These are phyloP conservation scores for Pogonocichla stellata DNA, from an alignment of 2,113 vertebrate genomes.

Conservation along the genomic window DNA sequence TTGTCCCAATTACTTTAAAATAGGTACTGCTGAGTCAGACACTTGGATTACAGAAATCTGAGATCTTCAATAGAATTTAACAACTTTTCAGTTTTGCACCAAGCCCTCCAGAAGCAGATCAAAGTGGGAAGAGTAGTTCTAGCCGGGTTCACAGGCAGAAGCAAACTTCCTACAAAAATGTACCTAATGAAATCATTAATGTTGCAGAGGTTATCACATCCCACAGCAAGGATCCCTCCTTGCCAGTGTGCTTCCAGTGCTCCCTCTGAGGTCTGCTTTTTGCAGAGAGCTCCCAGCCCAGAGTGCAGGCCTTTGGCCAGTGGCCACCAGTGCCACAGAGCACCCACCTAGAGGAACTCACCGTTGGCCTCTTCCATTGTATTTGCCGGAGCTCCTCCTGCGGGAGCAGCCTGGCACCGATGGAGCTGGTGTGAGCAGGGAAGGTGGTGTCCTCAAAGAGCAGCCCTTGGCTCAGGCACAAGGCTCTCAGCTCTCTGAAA, in stretches of 20 bases:
- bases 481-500: slow-evolving; percentile 46
- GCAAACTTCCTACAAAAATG: not conserved
- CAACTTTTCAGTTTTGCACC: not conserved
- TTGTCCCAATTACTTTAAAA: slow-evolving; percentile 37
- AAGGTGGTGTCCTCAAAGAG: slow-evolving; percentile 75
- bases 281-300: not conserved
- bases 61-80: not conserved
- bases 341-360: slow-evolving; percentile 10
- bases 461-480: slow-evolving; percentile 46
- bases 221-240: not conserved
- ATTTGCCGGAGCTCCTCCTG: not conserved
- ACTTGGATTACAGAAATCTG: not conserved
- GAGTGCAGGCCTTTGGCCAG: not conserved
- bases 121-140: not conserved
- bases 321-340: not conserved
- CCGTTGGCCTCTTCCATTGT: slow-evolving; percentile 71
- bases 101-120: not conserved
- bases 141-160: not conserved
- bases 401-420: slow-evolving; percentile 52
- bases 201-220: not conserved
- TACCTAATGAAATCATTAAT: not conserved
- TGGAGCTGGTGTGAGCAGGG: slow-evolving; percentile 48
- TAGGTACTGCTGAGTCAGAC: slow-evolving; percentile 12
- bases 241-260: not conserved
- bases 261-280: not conserved